These are phyloP conservation scores for Toxotes lorentzi DNA, from an alignment of 2,797 vertebrate genomes.

Conservation along the genomic window DNA sequence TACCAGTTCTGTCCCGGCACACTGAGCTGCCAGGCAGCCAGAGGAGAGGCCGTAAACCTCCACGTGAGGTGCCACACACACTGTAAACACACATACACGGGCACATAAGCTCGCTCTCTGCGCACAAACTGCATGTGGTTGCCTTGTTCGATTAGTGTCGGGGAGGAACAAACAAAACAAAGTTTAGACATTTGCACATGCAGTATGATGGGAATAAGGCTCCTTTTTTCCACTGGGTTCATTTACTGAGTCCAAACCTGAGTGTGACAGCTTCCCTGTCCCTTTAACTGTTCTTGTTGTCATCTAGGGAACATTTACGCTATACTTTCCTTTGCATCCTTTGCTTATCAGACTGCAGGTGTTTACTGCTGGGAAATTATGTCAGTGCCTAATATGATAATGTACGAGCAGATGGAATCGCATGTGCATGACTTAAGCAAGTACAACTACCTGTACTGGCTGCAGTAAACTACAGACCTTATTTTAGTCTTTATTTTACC, in stretches of 20 bases:
- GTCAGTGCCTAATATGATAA: conserved; percentile 36
- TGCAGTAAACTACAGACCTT: not conserved
- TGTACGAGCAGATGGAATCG: conserved; percentile 15
- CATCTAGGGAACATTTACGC: conserved; percentile 25
- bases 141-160: conserved; percentile 7
- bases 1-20: conserved; percentile 29
- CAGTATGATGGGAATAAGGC: not conserved
- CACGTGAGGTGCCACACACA: conserved; percentile 40
- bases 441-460: not conserved
- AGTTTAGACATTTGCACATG: not conserved
- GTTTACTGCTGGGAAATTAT: conserved; percentile 41
- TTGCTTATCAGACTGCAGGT: conserved; percentile 34
- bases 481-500: no score
- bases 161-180: not conserved
- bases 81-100: not conserved
- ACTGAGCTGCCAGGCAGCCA: conserved; percentile 33
- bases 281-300: conserved; percentile 13
- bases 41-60: conserved; percentile 46
- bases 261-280: not conserved
- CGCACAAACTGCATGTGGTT: conserved; percentile 2
- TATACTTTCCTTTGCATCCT: not conserved
- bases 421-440: conserved; percentile 30
- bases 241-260: not conserved
- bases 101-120: not conserved
- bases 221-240: conserved; percentile 2